phyloP scores from a whole-genome alignment of 2,888 invertebrate genomes.

The Thera obeliscata region DNA sequence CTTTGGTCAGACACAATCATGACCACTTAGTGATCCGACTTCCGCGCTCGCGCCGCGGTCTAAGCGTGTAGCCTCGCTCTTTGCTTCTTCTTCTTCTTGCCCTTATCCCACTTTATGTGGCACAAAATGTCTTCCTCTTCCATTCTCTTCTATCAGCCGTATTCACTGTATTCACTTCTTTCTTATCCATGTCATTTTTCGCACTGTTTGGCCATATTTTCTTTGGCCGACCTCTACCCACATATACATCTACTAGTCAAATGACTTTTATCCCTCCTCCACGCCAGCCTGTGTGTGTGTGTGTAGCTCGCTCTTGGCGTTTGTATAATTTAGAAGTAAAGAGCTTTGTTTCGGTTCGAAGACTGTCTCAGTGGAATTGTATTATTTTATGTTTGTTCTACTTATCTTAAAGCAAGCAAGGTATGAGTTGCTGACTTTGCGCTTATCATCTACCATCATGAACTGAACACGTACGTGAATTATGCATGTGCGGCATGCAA shows the following conservation, averaged over 20 bases:
- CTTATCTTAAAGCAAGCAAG: not conserved
- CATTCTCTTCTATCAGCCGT: too few relatives aligned
- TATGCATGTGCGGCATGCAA: not conserved
- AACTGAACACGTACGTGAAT: not conserved
- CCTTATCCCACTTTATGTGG: too few relatives aligned
- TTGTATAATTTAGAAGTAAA: not conserved
- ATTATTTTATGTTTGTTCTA: not conserved
- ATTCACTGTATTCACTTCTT: too few relatives aligned
- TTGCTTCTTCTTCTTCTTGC: too few relatives aligned
- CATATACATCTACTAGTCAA: too few relatives aligned
- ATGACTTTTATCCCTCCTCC: too few relatives aligned
- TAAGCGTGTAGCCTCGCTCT: too few relatives aligned
- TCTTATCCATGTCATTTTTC: too few relatives aligned
- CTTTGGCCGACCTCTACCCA: too few relatives aligned
- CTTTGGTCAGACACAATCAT: not conserved
- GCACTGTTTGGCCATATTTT: too few relatives aligned
- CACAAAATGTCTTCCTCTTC: too few relatives aligned
- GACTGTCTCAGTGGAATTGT: not conserved
- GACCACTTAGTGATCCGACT: not conserved
- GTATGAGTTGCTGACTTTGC: not conserved
- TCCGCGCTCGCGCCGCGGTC: not conserved
- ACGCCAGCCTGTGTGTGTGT: not conserved
- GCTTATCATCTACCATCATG: not conserved
- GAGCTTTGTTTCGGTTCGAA: not conserved
- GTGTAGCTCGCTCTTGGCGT: not conserved